Evolutionary conservation across 2,888 invertebrate species (phyloP), one percentile per base, ranked within the genome.

Genomic region (Hypercompe scribonia): DNA sequence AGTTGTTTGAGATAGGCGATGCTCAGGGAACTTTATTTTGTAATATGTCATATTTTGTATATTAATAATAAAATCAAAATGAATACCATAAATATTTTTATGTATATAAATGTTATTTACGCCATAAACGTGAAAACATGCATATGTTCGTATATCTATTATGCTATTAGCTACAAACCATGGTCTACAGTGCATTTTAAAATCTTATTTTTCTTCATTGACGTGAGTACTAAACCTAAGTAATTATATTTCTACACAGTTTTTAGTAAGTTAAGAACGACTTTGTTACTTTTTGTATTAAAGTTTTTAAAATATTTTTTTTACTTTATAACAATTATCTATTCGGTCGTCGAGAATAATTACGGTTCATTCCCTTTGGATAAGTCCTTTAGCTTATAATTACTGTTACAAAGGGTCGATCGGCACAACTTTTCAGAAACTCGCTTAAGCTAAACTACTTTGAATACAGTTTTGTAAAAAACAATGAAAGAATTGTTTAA

Each of bases 211-310:
- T 72, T 65, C 72, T 31, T 31, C 11, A 15, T 11, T 72, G 72
- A 72, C 65, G 68, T 72, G 54, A 72, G 28, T n/a, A 24, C 63
- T 50, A 33, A n/a, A 72, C 65, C 42, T 54, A 61, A 15, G 3
- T 46, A 24, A 24, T 50, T 24, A 69, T 28, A 69, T 58, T 68
- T 68, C 31, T 18, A 36, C 46, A 24, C 31, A 34, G 2, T 50
- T 68, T 61, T n/a, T 15, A 28, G 24, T 10, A 68, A 39, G 18
- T 39, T 28, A 58, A 10, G 24, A 39, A n/a, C 31, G n/a, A 13
- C 54, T 65, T 39, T 70, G 64, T 36, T 24, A 28, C 4, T 50
- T 42, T 50, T 50, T 34, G n/a, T 8, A 15, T n/a, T 15, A 46
- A 64, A 28, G 33, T n/a, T n/a, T n/a, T n/a, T n/a, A 72, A 63